Evolutionary conservation across 2,797 vertebrate genomes (phyloP).

Genomic region (Scleropages formosus): DNA sequence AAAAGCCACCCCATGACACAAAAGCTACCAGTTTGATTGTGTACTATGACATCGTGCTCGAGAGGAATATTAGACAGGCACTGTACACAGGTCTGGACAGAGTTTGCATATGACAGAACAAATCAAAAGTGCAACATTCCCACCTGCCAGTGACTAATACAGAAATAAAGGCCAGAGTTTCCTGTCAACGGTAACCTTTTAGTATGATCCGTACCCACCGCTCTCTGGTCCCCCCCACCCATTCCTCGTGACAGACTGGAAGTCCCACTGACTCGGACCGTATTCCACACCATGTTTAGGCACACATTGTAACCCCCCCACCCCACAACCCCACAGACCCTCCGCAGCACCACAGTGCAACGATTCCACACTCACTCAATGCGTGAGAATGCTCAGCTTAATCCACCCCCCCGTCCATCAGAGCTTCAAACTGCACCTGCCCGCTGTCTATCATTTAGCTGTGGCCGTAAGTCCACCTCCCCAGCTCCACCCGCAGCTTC

Average conservation of each 20-base stretch:
- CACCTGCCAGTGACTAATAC: constrained; percentile 10
- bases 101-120: background rate
- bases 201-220: background rate
- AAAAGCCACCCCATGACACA: too few relatives aligned
- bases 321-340: background rate
- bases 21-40: too few relatives aligned
- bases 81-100: background rate
- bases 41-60: too few relatives aligned
- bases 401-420: constrained; percentile 7
- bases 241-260: constrained; percentile 7
- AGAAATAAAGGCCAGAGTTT: constrained; percentile 18
- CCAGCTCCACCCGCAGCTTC: background rate
- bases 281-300: constrained; percentile 27
- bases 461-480: background rate
- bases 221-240: background rate
- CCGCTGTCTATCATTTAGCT: constrained; percentile 12
- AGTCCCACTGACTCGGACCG: background rate
- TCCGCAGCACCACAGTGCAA: background rate
- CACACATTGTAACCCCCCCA: background rate
- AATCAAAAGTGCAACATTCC: background rate
- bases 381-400: constrained; percentile 3
- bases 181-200: constrained; percentile 24
- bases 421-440: constrained; percentile 11
- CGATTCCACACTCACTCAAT: constrained; percentile 26
- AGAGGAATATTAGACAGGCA: too few relatives aligned